Percentiles rank a stretch among this genome's conserved stretches.
Conservation (phyloP, 1,140 invertebrate genomes). For the Hyles vespertilio region DNA sequence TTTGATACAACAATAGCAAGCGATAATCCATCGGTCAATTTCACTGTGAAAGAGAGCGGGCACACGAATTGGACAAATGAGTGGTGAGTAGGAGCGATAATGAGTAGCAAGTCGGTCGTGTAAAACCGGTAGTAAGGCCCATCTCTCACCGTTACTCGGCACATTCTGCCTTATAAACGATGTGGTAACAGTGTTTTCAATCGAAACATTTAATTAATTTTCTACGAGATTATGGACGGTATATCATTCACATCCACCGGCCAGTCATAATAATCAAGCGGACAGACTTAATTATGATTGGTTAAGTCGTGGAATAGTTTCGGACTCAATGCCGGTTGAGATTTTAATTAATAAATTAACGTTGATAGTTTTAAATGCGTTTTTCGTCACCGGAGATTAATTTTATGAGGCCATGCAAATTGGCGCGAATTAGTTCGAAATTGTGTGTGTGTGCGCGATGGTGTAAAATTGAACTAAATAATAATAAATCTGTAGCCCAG, state of each 20-base stretch:
- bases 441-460: too few relatives aligned
- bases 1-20: neutral
- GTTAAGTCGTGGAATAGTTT: slow-evolving; percentile 23
- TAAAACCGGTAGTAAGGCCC: slow-evolving; percentile 67
- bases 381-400: slow-evolving; percentile 9
- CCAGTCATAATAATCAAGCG: slow-evolving; percentile 22
- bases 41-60: slow-evolving; percentile 9
- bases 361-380: slow-evolving; percentile 9
- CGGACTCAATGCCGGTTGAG: slow-evolving; percentile 1
- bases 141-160: slow-evolving; percentile 58
- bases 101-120: slow-evolving; percentile 40
- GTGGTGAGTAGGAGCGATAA: slow-evolving; percentile 37
- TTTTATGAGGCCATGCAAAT: slow-evolving; percentile 1
- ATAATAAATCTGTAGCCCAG: too few relatives aligned
- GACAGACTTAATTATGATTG: slow-evolving; percentile 26
- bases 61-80: slow-evolving; percentile 44
- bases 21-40: slow-evolving; percentile 5
- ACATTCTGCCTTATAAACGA: slow-evolving; percentile 46
- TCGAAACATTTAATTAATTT: slow-evolving; percentile 68
- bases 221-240: slow-evolving; percentile 53
- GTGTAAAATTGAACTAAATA: too few relatives aligned
- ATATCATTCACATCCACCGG: slow-evolving; percentile 35
- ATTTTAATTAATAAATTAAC: slow-evolving; percentile 26
- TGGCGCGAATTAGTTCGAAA: too few relatives aligned
- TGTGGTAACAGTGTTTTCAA: slow-evolving; percentile 58